Evolutionary conservation across 2,888 invertebrate genomes (phyloP).

Genomic region (Zaprionus obscuricornis): DNA sequence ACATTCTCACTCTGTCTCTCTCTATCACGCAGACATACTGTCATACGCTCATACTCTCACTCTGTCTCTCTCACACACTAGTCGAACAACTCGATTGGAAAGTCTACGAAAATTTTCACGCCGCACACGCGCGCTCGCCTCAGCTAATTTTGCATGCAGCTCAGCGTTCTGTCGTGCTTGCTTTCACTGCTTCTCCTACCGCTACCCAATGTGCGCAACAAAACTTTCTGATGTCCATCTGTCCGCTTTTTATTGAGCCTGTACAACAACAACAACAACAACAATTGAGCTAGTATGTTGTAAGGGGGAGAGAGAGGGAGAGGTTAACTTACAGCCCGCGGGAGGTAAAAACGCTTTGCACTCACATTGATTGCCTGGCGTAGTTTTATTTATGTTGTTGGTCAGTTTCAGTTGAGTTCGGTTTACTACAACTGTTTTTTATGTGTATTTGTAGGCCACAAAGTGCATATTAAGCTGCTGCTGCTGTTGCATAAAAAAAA

Average conservation of each 20-base stretch:
- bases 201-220: neutral
- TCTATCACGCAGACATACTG: no score
- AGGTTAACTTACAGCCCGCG: conserved; percentile 62
- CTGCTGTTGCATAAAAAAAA: no score
- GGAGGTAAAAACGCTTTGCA: conserved; percentile 75
- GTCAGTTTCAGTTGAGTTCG: conserved; percentile 57
- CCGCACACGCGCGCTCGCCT: conserved; percentile 68
- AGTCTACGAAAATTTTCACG: conserved; percentile 72
- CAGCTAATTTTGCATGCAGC: conserved; percentile 75
- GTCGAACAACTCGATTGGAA: conserved; percentile 46
- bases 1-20: neutral
- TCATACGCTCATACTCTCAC: no score
- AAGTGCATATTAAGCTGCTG: conserved; percentile 69
- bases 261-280: conserved; percentile 40
- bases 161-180: conserved; percentile 58
- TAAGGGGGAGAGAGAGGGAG: no score
- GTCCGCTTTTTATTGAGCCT: conserved; percentile 68
- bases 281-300: no score
- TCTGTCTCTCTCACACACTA: conserved; percentile 7
- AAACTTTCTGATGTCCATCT: conserved; percentile 43
- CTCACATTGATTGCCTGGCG: conserved; percentile 72
- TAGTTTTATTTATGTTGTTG: conserved; percentile 73
- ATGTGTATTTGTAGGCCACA: conserved; percentile 72
- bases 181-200: neutral
- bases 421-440: conserved; percentile 55